A percentile compares a stretch with the other conserved stretches of the same genome.
Evolutionary conservation across 1,140 invertebrate genomes (phyloP).

Genomic region (Euwallacea similis): DNA sequence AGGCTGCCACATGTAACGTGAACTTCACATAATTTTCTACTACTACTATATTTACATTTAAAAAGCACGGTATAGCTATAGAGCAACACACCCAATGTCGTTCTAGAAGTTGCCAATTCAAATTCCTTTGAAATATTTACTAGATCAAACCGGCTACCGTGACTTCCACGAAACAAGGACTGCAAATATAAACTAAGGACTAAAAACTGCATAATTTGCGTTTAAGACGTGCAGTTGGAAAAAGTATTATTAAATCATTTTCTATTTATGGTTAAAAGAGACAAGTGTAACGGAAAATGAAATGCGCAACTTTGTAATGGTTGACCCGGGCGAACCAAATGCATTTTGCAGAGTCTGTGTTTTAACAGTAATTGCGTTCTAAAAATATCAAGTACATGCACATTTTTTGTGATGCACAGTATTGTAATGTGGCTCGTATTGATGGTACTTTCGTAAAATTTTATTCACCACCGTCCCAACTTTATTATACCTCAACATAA

Average conservation of each 20-base stretch:
- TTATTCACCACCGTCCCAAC: no score
- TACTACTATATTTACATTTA: no score
- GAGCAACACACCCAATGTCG: neutral
- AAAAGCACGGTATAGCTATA: no score
- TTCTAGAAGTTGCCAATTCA: constrained; percentile 7
- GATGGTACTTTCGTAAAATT: no score
- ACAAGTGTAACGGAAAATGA: neutral
- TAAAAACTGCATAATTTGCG: constrained; percentile 2
- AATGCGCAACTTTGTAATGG: constrained; percentile 10
- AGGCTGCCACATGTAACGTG: no score
- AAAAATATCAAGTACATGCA: neutral
- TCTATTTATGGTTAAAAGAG: neutral
- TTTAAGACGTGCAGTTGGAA: constrained; percentile 1
- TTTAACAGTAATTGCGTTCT: neutral
- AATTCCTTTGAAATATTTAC: constrained; percentile 5
- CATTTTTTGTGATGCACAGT: no score
- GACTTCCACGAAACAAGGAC: constrained; percentile 3
- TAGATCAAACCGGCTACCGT: neutral
- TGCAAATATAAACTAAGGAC: neutral
- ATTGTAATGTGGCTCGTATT: no score
- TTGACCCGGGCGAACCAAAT: constrained; percentile 1
- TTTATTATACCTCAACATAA: no score
- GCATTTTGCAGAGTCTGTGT: neutral
- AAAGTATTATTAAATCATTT: constrained; percentile 1
- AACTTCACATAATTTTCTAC: no score